These are phyloP conservation scores for Bradypodion ventrale DNA, from an alignment of 2,797 vertebrate species.

Conservation along the genomic window DNA sequence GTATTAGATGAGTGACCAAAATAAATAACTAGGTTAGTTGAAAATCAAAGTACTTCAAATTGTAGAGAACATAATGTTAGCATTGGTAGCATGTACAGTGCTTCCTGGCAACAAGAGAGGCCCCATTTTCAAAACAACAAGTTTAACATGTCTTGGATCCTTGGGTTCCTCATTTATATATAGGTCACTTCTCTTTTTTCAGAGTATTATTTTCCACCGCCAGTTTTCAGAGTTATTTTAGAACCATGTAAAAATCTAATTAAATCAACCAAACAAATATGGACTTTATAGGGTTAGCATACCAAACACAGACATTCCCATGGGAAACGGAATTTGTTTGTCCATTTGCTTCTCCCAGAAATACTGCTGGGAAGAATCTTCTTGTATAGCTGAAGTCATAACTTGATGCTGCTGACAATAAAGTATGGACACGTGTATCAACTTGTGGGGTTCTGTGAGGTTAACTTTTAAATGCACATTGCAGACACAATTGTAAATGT, in stretches of 20 bases:
- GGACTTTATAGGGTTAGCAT: neutral
- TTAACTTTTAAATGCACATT: too few relatives aligned
- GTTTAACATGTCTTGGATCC: neutral
- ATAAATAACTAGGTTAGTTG: neutral
- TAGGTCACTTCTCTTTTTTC: neutral
- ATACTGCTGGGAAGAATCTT: neutral
- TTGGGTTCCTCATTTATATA: neutral
- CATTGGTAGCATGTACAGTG: neutral
- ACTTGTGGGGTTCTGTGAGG: too few relatives aligned
- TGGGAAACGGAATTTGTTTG: neutral
- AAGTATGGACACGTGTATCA: neutral
- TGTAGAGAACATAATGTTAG: neutral
- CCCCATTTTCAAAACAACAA: neutral
- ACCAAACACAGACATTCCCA: neutral
- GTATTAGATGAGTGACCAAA: slow-evolving; percentile 26
- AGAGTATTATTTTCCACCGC: neutral
- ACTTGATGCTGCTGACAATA: neutral
- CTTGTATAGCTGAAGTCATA: neutral
- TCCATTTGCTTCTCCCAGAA: neutral
- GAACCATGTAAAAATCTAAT: neutral
- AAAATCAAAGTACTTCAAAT: slow-evolving; percentile 11
- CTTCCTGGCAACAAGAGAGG: neutral
- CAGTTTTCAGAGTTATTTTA: neutral
- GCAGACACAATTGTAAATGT: too few relatives aligned
- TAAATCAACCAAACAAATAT: neutral